Conservation (phyloP, 2,888 invertebrate species). For the Ptychoptera albimana region DNA sequence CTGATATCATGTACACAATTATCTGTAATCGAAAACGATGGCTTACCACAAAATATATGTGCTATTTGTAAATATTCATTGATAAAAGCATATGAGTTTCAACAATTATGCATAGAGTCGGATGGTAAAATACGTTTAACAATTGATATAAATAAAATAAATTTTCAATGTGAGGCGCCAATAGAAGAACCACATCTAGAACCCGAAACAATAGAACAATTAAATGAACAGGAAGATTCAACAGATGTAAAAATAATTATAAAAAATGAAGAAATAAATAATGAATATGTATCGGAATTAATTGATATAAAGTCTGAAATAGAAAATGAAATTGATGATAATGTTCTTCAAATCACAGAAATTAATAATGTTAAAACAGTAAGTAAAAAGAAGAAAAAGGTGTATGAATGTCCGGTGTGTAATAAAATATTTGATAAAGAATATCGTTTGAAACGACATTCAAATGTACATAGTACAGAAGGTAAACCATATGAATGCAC, state of each 20-base stretch:
- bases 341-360: constrained; percentile 11
- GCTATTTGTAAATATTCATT: constrained; percentile 35
- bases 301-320: constrained; percentile 12
- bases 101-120: constrained; percentile 31
- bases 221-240: too few relatives aligned
- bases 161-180: background rate
- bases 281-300: constrained; percentile 6
- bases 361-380: constrained; percentile 13
- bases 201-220: too few relatives aligned
- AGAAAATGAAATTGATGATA: constrained; percentile 17
- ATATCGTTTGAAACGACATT: constrained; percentile 27
- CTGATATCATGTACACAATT: too few relatives aligned
- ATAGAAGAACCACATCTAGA: too few relatives aligned
- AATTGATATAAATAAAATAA: constrained; percentile 14
- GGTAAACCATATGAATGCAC: constrained; percentile 19
- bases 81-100: constrained; percentile 34
- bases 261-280: too few relatives aligned
- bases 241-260: too few relatives aligned
- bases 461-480: constrained; percentile 15
- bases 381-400: constrained; percentile 12
- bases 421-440: constrained; percentile 32
- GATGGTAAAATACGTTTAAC: constrained; percentile 25
- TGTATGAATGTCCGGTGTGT: constrained; percentile 29
- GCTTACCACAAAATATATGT: constrained; percentile 43
- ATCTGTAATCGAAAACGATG: constrained; percentile 27